Conservation (phyloP, 2,113 vertebrate genomes). For the Ceyx melanurus region DNA sequence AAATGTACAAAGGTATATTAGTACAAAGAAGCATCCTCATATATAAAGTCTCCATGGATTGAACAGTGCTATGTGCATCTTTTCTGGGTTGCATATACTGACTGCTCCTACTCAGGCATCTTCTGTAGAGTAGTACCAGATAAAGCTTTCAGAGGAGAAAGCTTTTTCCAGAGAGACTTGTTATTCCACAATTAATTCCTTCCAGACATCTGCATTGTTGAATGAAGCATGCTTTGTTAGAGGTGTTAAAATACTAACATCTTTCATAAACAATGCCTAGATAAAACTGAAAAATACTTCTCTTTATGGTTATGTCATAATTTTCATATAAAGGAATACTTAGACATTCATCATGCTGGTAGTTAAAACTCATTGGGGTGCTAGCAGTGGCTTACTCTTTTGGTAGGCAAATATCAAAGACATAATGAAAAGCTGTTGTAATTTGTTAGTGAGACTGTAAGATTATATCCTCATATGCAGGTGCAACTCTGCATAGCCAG, state of each 20-base stretch:
- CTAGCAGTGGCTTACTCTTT: background rate
- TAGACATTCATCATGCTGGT: slow-evolving; percentile 3
- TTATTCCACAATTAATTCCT: background rate
- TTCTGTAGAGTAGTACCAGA: background rate
- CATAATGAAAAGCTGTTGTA: background rate
- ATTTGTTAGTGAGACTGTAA: background rate
- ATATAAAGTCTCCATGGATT: background rate
- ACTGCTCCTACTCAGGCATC: background rate
- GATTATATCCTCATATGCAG: background rate
- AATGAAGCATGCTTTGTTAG: background rate
- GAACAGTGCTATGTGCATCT: background rate
- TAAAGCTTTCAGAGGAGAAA: background rate
- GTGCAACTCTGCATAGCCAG: background rate
- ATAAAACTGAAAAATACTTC: background rate
- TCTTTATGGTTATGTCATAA: background rate
- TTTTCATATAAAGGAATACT: background rate
- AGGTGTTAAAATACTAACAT: background rate
- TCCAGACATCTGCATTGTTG: background rate
- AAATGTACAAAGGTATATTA: background rate
- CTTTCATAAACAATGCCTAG: background rate
- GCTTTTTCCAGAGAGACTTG: background rate
- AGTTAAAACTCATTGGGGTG: background rate
- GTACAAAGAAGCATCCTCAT: background rate
- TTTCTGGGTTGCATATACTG: background rate
- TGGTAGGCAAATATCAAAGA: background rate